A percentile compares a stretch with the other conserved stretches of the same genome.
Evolutionary conservation across 1,140 invertebrate species (phyloP).

Genomic region (Doryteuthis pealeii): DNA sequence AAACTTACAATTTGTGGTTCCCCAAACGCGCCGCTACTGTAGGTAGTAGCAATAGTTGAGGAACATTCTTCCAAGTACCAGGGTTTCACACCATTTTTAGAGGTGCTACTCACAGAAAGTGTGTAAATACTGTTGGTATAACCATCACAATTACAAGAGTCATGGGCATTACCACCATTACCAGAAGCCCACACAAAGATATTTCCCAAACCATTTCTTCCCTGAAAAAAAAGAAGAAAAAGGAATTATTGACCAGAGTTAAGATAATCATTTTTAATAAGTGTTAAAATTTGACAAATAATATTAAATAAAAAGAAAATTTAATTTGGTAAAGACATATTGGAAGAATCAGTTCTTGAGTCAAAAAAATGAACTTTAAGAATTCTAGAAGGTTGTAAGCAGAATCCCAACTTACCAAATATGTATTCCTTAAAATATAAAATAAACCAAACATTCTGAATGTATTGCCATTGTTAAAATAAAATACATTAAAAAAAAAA

Average conservation of each 20-base stretch:
- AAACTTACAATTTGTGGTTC: slow-evolving; percentile 52
- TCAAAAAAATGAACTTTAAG: too few relatives aligned
- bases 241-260: background rate
- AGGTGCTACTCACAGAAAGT: slow-evolving; percentile 94
- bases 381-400: too few relatives aligned
- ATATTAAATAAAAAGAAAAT: too few relatives aligned
- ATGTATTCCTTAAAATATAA: too few relatives aligned
- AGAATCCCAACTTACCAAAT: too few relatives aligned
- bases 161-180: slow-evolving; percentile 92
- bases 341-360: too few relatives aligned
- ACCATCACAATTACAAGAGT: slow-evolving; percentile 98
- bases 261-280: too few relatives aligned
- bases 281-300: too few relatives aligned
- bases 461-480: too few relatives aligned
- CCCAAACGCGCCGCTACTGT: slow-evolving; percentile 81
- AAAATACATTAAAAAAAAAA: too few relatives aligned
- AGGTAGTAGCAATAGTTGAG: slow-evolving; percentile 93
- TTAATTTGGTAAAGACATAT: too few relatives aligned
- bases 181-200: slow-evolving; percentile 99
- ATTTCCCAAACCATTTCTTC: slow-evolving; percentile 92
- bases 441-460: too few relatives aligned
- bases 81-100: slow-evolving; percentile 80
- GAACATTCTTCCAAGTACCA: slow-evolving; percentile 99
- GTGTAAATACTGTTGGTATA: slow-evolving; percentile 99
- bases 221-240: slow-evolving; percentile 62